Percentiles rank a stretch among this genome's conserved stretches.
These are phyloP conservation scores for Papilio protenor DNA, from an alignment of 2,888 invertebrate genomes.

Conservation along the genomic window DNA sequence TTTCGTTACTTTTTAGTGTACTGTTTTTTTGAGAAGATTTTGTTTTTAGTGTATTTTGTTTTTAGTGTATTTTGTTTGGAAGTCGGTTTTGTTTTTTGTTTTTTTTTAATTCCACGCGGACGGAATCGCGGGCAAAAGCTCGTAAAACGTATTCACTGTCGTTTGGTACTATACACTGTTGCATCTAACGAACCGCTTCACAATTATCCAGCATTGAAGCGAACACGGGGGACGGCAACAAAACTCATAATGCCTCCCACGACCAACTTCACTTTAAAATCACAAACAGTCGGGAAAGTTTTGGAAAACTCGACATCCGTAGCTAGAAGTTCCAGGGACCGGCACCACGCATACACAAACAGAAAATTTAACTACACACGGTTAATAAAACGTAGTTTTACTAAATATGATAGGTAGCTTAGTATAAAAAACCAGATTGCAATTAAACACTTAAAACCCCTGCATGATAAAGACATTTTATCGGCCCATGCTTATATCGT, in stretches of 20 bases:
- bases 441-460: not conserved
- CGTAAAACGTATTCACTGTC: not conserved
- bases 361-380: conserved; percentile 22
- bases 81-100: no score
- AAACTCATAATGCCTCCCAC: conserved; percentile 76
- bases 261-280: conserved; percentile 80
- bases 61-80: no score
- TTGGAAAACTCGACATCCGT: conserved; percentile 74
- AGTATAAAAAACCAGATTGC: not conserved
- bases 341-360: not conserved
- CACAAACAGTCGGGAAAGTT: conserved; percentile 81
- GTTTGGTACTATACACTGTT: not conserved
- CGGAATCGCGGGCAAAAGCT: no score
- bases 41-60: no score
- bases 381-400: conserved; percentile 24
- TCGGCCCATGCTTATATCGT: no score
- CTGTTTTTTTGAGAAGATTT: no score
- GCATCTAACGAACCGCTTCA: conserved; percentile 48
- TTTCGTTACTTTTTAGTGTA: no score
- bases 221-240: conserved; percentile 57
- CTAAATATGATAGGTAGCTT: not conserved
- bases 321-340: conserved; percentile 28
- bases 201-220: conserved; percentile 60
- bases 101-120: no score
- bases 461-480: no score